Conservation (phyloP, 2,888 invertebrate species). For the Papilio gigon region DNA sequence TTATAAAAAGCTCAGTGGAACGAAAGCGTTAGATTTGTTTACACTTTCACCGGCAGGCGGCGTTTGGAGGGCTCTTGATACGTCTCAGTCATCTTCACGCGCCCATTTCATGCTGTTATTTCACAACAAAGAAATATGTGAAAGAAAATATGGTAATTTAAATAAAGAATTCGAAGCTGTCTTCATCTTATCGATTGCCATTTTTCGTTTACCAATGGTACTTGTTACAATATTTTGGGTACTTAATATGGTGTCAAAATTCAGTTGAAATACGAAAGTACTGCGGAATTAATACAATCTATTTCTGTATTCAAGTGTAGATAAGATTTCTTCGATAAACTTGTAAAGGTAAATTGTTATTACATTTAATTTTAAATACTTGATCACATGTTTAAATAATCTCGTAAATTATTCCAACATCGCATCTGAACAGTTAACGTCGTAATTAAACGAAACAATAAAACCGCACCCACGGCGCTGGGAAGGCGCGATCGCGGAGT, state of each 20-base stretch:
- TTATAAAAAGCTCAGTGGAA: constrained; percentile 55
- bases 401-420: neutral
- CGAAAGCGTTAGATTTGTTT: constrained; percentile 61
- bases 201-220: neutral
- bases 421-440: constrained; percentile 57
- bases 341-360: neutral
- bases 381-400: too few species aligned
- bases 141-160: constrained; percentile 36
- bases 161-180: neutral
- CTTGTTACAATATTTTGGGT: neutral
- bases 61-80: constrained; percentile 61
- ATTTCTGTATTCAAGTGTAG: constrained; percentile 57
- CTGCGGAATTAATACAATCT: constrained; percentile 51
- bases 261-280: neutral
- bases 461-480: constrained; percentile 55
- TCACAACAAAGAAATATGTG: constrained; percentile 1
- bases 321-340: too few species aligned
- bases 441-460: constrained; percentile 59
- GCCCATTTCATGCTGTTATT: constrained; percentile 29
- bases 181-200: neutral
- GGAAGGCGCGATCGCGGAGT: constrained; percentile 54
- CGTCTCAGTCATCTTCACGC: constrained; percentile 53
- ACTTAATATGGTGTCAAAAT: constrained; percentile 46
- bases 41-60: constrained; percentile 68
- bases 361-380: too few species aligned